Conservation (phyloP, 2,113 vertebrate species). For the Potamarius usumacintae region DNA sequence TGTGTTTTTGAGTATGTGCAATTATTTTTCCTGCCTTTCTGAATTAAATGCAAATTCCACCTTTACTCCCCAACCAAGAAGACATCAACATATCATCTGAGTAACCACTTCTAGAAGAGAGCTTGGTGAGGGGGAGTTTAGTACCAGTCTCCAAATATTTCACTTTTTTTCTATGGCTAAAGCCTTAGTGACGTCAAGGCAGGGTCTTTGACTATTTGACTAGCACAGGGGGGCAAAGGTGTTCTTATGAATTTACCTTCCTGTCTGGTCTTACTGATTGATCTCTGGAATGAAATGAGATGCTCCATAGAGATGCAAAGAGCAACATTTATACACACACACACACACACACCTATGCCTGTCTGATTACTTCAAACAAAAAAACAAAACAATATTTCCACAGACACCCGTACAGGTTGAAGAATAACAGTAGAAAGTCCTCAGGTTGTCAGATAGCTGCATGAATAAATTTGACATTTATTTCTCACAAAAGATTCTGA, state of each 20-base stretch:
- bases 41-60: neutral
- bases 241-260: conserved; percentile 10
- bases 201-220: neutral
- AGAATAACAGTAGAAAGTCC: neutral
- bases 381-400: neutral
- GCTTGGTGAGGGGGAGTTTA: too few species aligned
- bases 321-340: neutral
- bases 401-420: neutral
- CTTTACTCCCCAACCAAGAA: neutral
- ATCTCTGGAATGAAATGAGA: conserved; percentile 7
- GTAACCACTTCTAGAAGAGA: neutral
- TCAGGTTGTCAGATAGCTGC: neutral
- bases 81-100: neutral
- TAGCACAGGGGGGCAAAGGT: neutral
- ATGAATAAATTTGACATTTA: neutral
- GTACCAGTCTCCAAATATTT: neutral
- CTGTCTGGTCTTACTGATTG: conserved; percentile 9
- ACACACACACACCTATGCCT: neutral
- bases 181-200: conserved; percentile 9
- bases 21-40: neutral
- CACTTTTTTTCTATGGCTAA: neutral
- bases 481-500: neutral
- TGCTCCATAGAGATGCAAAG: conserved; percentile 2
- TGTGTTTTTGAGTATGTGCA: neutral
- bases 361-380: neutral